These are phyloP conservation scores for Vombatus ursinus DNA, from an alignment of 2,113 vertebrate species.

Conservation along the genomic window DNA sequence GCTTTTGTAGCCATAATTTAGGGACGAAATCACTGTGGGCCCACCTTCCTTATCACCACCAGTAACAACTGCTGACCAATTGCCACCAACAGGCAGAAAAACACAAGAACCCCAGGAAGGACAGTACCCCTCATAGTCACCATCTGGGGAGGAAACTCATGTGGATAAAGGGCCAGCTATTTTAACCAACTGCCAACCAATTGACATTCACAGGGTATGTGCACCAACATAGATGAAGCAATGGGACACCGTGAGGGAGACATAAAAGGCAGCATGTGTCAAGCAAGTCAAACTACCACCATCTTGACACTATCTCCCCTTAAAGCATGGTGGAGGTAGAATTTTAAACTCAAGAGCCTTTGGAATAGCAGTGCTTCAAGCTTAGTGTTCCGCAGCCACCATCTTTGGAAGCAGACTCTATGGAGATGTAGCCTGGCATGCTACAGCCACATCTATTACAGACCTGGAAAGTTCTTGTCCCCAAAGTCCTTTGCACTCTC, in stretches of 20 bases:
- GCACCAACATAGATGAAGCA: background rate
- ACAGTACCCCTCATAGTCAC: background rate
- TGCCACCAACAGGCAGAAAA: background rate
- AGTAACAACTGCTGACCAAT: background rate
- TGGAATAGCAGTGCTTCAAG: background rate
- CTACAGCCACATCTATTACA: background rate
- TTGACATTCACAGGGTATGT: background rate
- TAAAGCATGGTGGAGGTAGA: background rate
- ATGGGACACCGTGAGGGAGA: background rate
- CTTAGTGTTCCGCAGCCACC: background rate
- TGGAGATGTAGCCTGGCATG: background rate
- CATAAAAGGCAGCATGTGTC: background rate
- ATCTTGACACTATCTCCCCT: background rate
- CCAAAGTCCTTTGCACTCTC: background rate
- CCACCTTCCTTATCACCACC: background rate
- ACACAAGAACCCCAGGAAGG: background rate
- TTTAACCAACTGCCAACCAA: background rate
- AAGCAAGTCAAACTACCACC: background rate
- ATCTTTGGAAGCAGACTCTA: background rate
- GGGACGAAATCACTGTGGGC: background rate
- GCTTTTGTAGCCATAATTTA: background rate
- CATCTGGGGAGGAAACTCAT: background rate
- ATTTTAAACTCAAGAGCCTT: background rate
- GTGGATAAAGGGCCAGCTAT: background rate
- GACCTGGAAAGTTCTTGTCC: background rate